Evolutionary conservation across 1,140 invertebrate genomes (phyloP).

Genomic region (Orius laevigatus): DNA sequence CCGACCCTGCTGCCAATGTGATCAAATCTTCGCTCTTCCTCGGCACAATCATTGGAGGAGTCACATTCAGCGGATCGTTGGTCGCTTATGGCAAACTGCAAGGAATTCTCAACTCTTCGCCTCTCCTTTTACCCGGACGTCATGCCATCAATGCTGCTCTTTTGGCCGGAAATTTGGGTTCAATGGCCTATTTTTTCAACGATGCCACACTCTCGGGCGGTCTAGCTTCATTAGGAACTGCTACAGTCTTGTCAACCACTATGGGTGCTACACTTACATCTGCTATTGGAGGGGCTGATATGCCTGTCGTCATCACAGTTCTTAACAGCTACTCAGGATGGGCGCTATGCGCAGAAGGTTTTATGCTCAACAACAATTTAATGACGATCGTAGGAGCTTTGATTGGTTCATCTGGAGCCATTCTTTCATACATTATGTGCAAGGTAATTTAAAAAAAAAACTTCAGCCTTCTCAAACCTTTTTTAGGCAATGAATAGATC

Average conservation of each 20-base stretch:
- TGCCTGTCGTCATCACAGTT: slow-evolving; percentile 87
- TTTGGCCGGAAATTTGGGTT: slow-evolving; percentile 47
- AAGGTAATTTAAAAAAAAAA: slow-evolving; percentile 38
- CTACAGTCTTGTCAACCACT: slow-evolving; percentile 49
- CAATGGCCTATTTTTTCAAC: slow-evolving; percentile 50
- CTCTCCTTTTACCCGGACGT: slow-evolving; percentile 64
- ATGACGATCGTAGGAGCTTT: slow-evolving; percentile 84
- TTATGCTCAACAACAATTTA: slow-evolving; percentile 84
- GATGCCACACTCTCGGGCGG: slow-evolving; percentile 45
- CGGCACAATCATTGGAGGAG: slow-evolving; percentile 78
- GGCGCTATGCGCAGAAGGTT: slow-evolving; percentile 79
- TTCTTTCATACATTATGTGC: slow-evolving; percentile 90
- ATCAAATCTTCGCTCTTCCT: slow-evolving; percentile 75
- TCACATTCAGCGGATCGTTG: slow-evolving; percentile 75
- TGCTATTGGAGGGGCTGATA: slow-evolving; percentile 82
- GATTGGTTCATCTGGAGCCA: slow-evolving; percentile 81
- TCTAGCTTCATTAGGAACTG: slow-evolving; percentile 48
- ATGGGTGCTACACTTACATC: slow-evolving; percentile 79
- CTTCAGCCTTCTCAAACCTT: background rate
- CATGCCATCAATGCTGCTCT: slow-evolving; percentile 58
- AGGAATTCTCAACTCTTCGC: slow-evolving; percentile 60
- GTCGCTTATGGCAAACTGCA: slow-evolving; percentile 87
- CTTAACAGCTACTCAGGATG: slow-evolving; percentile 71
- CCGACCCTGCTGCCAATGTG: slow-evolving; percentile 67
- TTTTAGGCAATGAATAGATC: slow-evolving; percentile 78